Evolutionary conservation across 2,888 invertebrate genomes (phyloP).

Genomic region (Stenchaetothrips biformis): DNA sequence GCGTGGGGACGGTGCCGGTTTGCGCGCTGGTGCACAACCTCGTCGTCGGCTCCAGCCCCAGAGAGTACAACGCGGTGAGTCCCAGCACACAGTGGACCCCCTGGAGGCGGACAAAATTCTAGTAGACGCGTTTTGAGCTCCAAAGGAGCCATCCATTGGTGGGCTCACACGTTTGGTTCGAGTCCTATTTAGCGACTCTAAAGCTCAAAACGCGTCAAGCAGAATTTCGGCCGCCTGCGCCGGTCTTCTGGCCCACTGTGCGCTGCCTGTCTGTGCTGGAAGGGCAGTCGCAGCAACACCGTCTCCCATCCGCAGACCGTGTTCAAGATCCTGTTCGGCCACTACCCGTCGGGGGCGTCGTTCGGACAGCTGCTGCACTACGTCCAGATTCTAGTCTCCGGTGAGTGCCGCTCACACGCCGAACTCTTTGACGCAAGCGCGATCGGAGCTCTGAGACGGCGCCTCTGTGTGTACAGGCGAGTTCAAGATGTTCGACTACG

Average conservation of each 20-base stretch:
- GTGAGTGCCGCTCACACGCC: not conserved
- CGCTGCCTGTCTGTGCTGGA: too few species aligned
- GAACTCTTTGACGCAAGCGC: not conserved
- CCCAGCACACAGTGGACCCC: too few species aligned
- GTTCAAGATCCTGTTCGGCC: not conserved
- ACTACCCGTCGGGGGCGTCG: not conserved
- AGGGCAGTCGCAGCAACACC: too few species aligned
- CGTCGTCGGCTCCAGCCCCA: not conserved
- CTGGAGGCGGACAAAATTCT: too few species aligned
- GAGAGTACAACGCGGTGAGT: constrained; percentile 4
- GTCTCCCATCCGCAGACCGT: not conserved
- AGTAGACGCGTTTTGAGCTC: too few species aligned
- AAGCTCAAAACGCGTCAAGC: too few species aligned
- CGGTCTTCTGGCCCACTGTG: too few species aligned
- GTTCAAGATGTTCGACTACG: constrained; percentile 33
- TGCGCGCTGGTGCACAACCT: not conserved
- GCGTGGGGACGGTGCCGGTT: not conserved
- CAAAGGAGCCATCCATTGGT: too few species aligned
- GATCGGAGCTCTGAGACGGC: not conserved
- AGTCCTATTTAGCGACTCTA: too few species aligned
- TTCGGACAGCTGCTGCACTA: not conserved
- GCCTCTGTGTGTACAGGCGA: constrained; percentile 27
- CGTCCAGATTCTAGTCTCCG: not conserved
- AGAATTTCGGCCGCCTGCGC: too few species aligned
- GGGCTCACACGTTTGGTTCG: not conserved